Evolutionary conservation across 2,113 vertebrate species (phyloP).

Genomic region (Genyomyrus donnyi): DNA sequence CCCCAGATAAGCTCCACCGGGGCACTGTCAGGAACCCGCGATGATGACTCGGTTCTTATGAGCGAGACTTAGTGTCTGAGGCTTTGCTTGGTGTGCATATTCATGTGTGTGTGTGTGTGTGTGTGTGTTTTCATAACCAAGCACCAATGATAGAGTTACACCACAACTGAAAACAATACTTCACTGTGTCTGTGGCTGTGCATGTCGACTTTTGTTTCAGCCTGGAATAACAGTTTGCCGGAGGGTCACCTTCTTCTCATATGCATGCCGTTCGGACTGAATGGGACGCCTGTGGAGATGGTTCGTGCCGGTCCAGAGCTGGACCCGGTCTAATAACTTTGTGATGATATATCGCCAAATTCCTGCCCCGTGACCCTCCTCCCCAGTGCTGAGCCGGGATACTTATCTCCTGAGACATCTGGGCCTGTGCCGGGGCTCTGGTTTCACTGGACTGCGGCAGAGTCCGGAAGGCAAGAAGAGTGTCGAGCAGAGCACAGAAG

Average conservation of each 20-base stretch:
- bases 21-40: slow-evolving; percentile 43
- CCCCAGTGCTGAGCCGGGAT: slow-evolving; percentile 71
- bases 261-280: slow-evolving; percentile 52
- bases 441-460: slow-evolving; percentile 66
- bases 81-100: slow-evolving; percentile 44
- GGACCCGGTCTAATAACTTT: slow-evolving; percentile 77
- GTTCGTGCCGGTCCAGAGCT: slow-evolving; percentile 55
- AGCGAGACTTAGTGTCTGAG: slow-evolving; percentile 54
- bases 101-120: slow-evolving; percentile 8
- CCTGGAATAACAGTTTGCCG: slow-evolving; percentile 67
- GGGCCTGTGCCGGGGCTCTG: slow-evolving; percentile 75
- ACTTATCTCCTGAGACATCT: slow-evolving; percentile 90
- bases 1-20: slow-evolving; percentile 46
- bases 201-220: slow-evolving; percentile 75
- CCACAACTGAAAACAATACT: slow-evolving; percentile 64
- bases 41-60: slow-evolving; percentile 63
- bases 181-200: slow-evolving; percentile 66
- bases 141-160: slow-evolving; percentile 59
- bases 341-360: slow-evolving; percentile 88
- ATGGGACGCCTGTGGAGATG: slow-evolving; percentile 61
- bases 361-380: slow-evolving; percentile 68
- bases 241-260: slow-evolving; percentile 72
- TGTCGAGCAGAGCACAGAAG: slow-evolving; percentile 66
- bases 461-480: slow-evolving; percentile 50
- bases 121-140: slow-evolving; percentile 48